Evolutionary conservation across 1,140 invertebrate genomes (phyloP), one percentile per base, ranked within the genome.

Genomic region (Episyrphus balteatus): DNA sequence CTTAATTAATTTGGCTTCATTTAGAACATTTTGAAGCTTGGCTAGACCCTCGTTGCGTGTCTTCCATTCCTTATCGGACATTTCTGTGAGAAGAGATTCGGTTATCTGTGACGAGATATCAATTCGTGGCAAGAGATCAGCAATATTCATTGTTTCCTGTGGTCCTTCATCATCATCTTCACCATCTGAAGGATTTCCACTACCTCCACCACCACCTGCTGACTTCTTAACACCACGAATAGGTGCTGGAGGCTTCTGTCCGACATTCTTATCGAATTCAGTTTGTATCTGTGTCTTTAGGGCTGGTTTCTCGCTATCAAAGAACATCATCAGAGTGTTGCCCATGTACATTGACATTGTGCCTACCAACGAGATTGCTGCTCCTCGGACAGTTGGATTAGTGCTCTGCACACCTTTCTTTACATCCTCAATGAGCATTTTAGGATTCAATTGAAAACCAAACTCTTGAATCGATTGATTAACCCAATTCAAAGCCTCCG

Each of bases 21-120:
- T 75, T 17, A 92, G 73, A 46, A 95, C 66, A 10, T 40, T 34
- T 55, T 68, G 58, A 33, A 70, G 36, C 49, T 64, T 66, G 15
- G 50, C 62, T 3, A 68, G 52, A 8, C 66, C 66, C 41, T 68
- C 66, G 48, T 68, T 68, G n/a, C 66, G 61, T 44, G 81, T 82
- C 74, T 95, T 96, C 92, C 92, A 97, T 66, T 94, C 92, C 70
- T 94, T 96, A 68, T 96, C 92, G 21, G 77, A 74, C 48, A 98
- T 72, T 67, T 95, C 88, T 36, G 77, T 80, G 1, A 96, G 67
- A 1, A 96, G 66, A 1, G 78, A 65, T 48, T 89, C 84, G 1
- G 88, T 92, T 38, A 97, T 84, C 56, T 86, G 82, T n/a, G 77
- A 74, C 49, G 84, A 84, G 43, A 97, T 88, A 62, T 96, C 92